Evolutionary conservation across 1,140 invertebrate species (phyloP).

Genomic region (Micrasema longulum): DNA sequence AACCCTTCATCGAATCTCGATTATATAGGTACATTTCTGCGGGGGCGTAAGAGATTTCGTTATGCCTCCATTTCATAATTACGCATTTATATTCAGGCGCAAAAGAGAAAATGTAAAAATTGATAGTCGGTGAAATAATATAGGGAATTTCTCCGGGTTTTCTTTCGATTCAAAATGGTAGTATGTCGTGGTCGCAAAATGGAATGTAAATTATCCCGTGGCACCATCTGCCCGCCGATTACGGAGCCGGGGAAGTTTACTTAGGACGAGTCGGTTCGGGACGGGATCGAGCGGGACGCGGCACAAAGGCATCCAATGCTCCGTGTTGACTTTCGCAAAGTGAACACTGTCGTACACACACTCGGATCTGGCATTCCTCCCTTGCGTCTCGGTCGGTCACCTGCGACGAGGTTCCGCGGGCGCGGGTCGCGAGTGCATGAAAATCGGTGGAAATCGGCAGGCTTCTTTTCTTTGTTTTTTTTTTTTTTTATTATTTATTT

Average conservation of each 20-base stretch:
- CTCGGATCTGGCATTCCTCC: too few relatives aligned
- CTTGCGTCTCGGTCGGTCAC: too few relatives aligned
- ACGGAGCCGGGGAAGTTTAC: slow-evolving; percentile 42
- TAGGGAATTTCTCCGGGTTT: slow-evolving; percentile 26
- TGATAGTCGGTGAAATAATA: slow-evolving; percentile 31
- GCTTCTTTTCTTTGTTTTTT: too few relatives aligned
- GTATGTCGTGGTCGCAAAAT: slow-evolving; percentile 42
- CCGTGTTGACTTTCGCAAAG: slow-evolving; percentile 51
- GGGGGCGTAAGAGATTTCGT: background rate
- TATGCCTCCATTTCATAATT: slow-evolving; percentile 14
- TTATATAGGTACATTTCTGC: slow-evolving; percentile 28
- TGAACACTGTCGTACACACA: slow-evolving; percentile 44
- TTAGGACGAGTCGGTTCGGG: slow-evolving; percentile 38
- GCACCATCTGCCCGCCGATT: slow-evolving; percentile 50
- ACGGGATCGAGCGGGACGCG: background rate
- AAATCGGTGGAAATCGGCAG: too few relatives aligned
- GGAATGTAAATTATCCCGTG: slow-evolving; percentile 48
- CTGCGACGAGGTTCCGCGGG: too few relatives aligned
- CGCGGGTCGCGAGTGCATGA: too few relatives aligned
- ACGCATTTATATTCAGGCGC: slow-evolving; percentile 44
- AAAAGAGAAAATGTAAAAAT: slow-evolving; percentile 25
- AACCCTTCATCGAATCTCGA: slow-evolving; percentile 15
- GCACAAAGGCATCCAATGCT: slow-evolving; percentile 48
- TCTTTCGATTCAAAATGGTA: slow-evolving; percentile 43
- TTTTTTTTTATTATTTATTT: too few relatives aligned